These are phyloP conservation scores for Bryconaethiops microstoma DNA, from an alignment of 2,797 vertebrate species.

Conservation along the genomic window DNA sequence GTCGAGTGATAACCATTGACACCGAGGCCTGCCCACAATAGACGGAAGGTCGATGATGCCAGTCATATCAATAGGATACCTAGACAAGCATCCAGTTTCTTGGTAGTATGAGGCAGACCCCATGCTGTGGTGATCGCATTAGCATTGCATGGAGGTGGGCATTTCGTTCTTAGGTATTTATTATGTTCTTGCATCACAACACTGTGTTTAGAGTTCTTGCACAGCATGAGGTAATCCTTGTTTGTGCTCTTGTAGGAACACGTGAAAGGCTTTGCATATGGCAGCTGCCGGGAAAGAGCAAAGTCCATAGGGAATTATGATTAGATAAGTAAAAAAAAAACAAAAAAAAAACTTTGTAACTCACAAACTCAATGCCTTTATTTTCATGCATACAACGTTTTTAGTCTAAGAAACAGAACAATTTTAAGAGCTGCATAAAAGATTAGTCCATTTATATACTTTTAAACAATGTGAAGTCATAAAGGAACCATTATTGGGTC, in stretches of 20 bases:
- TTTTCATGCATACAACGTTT: too few relatives aligned
- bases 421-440: background rate
- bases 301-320: background rate
- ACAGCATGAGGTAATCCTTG: background rate
- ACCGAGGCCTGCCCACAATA: slow-evolving; percentile 33
- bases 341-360: background rate
- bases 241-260: background rate
- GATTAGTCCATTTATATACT: background rate
- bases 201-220: background rate
- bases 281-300: background rate
- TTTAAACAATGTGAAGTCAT: too few relatives aligned
- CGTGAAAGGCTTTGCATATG: slow-evolving; percentile 1
- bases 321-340: background rate
- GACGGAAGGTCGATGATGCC: slow-evolving; percentile 24
- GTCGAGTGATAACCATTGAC: slow-evolving; percentile 48
- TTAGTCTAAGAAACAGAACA: too few relatives aligned
- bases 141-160: slow-evolving; percentile 23
- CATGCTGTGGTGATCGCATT: slow-evolving; percentile 38
- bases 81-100: slow-evolving; percentile 7
- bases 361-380: background rate
- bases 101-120: slow-evolving; percentile 25
- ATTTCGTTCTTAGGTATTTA: slow-evolving; percentile 40
- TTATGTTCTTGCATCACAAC: slow-evolving; percentile 35
- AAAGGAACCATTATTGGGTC: too few relatives aligned
- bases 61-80: slow-evolving; percentile 49